phyloP scores from a whole-genome alignment of 2,888 invertebrate species.

The Macropis europaea region DNA sequence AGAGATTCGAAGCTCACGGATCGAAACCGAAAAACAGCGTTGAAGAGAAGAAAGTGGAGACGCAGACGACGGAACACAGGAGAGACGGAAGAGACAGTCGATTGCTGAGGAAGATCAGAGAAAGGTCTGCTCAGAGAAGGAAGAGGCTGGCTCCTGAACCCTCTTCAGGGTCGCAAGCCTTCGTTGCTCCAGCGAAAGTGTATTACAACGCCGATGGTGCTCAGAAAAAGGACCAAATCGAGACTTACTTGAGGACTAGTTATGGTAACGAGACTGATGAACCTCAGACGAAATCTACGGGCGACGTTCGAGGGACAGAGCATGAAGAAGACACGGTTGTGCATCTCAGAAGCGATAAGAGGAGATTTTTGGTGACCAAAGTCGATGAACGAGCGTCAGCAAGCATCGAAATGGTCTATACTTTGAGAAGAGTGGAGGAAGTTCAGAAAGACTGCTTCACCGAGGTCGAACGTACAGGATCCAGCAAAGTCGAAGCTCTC shows the following conservation, averaged over 20 bases:
- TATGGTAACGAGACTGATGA: background rate
- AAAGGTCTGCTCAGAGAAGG: conserved; percentile 47
- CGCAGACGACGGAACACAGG: conserved; percentile 15
- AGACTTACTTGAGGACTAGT: background rate
- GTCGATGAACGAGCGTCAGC: conserved; percentile 10
- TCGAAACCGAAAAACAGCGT: background rate
- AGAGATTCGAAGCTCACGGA: background rate
- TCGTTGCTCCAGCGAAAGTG: background rate
- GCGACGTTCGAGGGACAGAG: background rate
- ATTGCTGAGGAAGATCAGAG: conserved; percentile 51
- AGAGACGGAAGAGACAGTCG: conserved; percentile 32
- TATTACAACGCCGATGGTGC: background rate
- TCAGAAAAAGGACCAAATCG: background rate
- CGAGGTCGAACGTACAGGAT: background rate
- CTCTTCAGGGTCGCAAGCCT: background rate
- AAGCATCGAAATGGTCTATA: background rate
- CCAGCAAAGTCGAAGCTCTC: background rate
- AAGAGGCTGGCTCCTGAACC: conserved; percentile 57
- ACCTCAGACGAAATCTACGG: background rate
- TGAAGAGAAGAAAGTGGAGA: conserved; percentile 9
- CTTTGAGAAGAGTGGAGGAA: background rate
- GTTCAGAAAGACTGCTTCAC: background rate
- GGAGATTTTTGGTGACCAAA: conserved; percentile 20
- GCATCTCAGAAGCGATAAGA: background rate
- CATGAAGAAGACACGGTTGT: background rate